Evolutionary conservation across 2,113 vertebrate genomes (phyloP).

Genomic region (Strix aluco): DNA sequence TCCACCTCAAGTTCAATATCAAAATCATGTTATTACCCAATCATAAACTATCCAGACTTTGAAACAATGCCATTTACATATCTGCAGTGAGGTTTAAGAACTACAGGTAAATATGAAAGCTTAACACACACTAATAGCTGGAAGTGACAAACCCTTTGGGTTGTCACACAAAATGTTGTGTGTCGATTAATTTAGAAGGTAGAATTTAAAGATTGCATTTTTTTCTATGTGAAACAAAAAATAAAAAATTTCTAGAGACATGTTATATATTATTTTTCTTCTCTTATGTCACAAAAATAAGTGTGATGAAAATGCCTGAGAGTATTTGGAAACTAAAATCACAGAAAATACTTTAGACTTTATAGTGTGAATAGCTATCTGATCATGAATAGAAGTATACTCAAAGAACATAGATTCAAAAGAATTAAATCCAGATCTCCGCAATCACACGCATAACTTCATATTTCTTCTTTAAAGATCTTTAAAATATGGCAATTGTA

Average conservation of each 20-base stretch:
- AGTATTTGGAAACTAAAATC: background rate
- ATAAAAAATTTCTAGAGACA: background rate
- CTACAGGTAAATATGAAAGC: background rate
- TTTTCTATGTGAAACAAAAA: background rate
- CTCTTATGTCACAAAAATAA: background rate
- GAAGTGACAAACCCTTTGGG: background rate
- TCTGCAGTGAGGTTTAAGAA: background rate
- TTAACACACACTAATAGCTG: background rate
- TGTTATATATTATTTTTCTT: background rate
- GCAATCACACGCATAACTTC: background rate
- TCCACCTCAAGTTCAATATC: background rate
- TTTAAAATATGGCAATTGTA: background rate
- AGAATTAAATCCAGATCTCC: background rate
- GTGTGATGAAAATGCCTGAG: background rate
- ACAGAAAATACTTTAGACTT: background rate
- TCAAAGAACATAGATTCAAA: background rate
- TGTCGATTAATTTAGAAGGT: background rate
- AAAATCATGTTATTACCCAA: background rate
- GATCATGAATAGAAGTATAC: background rate
- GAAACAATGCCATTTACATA: background rate
- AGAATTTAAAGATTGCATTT: background rate
- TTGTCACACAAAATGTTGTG: background rate
- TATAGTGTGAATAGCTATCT: background rate
- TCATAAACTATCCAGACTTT: background rate
- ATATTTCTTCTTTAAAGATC: background rate